These are phyloP conservation scores for Microplitis demolitor DNA, from an alignment of 1,140 invertebrate species.

Conservation along the genomic window DNA sequence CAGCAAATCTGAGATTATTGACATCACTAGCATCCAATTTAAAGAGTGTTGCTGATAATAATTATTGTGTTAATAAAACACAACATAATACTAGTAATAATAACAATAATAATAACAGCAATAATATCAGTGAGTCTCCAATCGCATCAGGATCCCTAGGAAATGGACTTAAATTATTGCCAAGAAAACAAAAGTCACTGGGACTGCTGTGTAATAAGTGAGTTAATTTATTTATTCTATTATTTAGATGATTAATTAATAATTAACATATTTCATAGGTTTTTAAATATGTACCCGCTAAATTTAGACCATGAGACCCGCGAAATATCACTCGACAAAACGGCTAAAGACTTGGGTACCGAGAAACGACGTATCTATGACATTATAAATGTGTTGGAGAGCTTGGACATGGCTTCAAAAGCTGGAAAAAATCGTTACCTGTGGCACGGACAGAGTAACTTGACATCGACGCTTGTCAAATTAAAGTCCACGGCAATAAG, in stretches of 20 bases:
- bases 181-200: slow-evolving; percentile 65
- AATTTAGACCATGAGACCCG: slow-evolving; percentile 34
- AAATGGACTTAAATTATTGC: slow-evolving; percentile 34
- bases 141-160: slow-evolving; percentile 17
- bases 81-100: neutral
- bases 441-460: slow-evolving; percentile 61
- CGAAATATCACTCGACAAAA: slow-evolving; percentile 65
- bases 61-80: slow-evolving; percentile 1
- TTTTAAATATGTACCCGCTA: slow-evolving; percentile 64
- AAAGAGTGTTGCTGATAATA: slow-evolving; percentile 50
- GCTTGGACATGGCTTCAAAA: slow-evolving; percentile 71
- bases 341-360: slow-evolving; percentile 63
- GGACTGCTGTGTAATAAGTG: slow-evolving; percentile 67
- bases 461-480: slow-evolving; percentile 32
- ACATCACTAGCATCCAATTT: slow-evolving; percentile 62
- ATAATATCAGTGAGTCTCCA: neutral
- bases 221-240: slow-evolving; percentile 19
- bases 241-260: slow-evolving; percentile 18
- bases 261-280: slow-evolving; percentile 52
- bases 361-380: slow-evolving; percentile 77
- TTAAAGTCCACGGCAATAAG: slow-evolving; percentile 38
- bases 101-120: neutral
- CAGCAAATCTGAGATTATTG: slow-evolving; percentile 64
- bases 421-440: slow-evolving; percentile 67
- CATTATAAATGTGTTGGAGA: slow-evolving; percentile 78